Evolutionary conservation across 2,797 vertebrate genomes (phyloP).

Genomic region (Sardinella longiceps): DNA sequence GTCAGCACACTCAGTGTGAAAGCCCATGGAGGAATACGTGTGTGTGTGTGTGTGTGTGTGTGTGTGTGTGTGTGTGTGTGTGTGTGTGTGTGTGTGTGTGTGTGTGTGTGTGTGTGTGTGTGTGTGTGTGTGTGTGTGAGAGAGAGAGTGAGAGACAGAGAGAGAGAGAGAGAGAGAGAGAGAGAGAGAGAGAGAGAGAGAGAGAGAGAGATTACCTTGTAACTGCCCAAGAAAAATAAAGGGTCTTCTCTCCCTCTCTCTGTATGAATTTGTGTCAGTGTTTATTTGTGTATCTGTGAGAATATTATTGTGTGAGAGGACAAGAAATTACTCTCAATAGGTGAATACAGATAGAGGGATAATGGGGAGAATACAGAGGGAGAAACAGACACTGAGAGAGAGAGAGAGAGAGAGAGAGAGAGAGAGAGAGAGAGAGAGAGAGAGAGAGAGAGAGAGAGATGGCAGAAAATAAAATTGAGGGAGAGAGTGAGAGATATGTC

Average conservation of each 20-base stretch:
- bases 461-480: too few relatives aligned
- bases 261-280: not conserved
- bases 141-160: too few relatives aligned
- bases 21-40: not conserved
- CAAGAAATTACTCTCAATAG: not conserved
- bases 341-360: not conserved
- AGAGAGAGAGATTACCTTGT: not conserved
- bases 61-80: not conserved
- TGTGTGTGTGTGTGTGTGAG: not conserved
- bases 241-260: too few relatives aligned
- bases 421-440: too few relatives aligned
- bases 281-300: not conserved
- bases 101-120: constrained; percentile 3
- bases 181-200: too few relatives aligned
- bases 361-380: not conserved
- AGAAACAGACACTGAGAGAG: too few relatives aligned
- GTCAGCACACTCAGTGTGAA: constrained; percentile 15
- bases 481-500: not conserved
- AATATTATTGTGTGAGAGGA: not conserved
- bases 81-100: not conserved
- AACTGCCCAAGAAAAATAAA: not conserved
- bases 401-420: not conserved
- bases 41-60: not conserved
- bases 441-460: too few relatives aligned
- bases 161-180: too few relatives aligned